phyloP scores from a whole-genome alignment of 2,888 invertebrate species.

The Dione vanillae region DNA sequence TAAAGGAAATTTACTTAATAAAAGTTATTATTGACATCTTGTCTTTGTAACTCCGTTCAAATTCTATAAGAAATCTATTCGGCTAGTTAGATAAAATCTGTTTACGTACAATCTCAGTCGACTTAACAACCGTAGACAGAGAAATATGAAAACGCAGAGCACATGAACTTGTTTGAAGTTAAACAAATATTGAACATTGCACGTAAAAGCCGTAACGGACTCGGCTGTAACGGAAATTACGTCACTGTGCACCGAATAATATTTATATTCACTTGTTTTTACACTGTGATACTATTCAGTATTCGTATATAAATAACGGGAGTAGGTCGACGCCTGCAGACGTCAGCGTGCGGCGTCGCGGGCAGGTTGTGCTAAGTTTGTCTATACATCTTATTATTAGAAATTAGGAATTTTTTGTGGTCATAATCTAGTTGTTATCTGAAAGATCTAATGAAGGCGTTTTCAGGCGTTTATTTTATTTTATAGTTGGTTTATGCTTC shows the following conservation, averaged over 20 bases:
- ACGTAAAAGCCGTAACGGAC: conserved; percentile 26
- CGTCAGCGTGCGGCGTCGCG: conserved; percentile 26
- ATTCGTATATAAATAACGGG: conserved; percentile 37
- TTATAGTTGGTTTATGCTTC: background rate
- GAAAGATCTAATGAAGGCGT: too few relatives aligned
- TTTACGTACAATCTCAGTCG: too few relatives aligned
- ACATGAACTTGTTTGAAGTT: background rate
- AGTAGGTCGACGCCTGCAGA: conserved; percentile 39
- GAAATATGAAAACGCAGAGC: background rate
- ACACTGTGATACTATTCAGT: conserved; percentile 35
- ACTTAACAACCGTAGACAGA: background rate
- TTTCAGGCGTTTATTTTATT: too few relatives aligned
- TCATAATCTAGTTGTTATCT: too few relatives aligned
- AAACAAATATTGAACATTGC: conserved; percentile 27
- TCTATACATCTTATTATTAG: background rate
- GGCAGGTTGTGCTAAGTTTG: background rate
- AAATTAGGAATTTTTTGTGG: too few relatives aligned
- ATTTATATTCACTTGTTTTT: conserved; percentile 41
- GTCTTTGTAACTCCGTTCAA: too few relatives aligned
- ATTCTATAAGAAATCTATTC: too few relatives aligned
- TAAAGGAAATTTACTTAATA: too few relatives aligned
- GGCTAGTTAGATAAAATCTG: too few relatives aligned
- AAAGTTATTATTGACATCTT: too few relatives aligned
- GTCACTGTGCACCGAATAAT: conserved; percentile 33
- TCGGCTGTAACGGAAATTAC: conserved; percentile 35